These are phyloP conservation scores for Daboia siamensis DNA, from an alignment of 2,113 vertebrate species.

Conservation along the genomic window DNA sequence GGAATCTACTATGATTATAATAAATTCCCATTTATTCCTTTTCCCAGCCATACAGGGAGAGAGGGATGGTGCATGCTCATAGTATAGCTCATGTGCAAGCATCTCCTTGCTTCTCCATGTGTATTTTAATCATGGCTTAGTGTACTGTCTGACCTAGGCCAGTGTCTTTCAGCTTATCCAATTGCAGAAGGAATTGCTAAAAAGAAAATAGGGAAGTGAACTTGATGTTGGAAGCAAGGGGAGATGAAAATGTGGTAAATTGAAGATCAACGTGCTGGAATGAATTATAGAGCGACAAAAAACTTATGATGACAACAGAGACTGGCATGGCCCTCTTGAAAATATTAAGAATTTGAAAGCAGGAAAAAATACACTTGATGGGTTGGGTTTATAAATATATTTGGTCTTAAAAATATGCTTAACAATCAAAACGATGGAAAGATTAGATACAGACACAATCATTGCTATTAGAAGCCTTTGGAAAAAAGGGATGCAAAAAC, in stretches of 20 bases:
- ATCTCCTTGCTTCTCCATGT: too few relatives aligned
- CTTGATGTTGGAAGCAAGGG: not conserved
- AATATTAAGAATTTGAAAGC: not conserved
- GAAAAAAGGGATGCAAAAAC: slow-evolving; percentile 1
- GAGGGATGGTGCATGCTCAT: not conserved
- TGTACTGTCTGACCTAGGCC: not conserved
- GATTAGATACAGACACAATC: not conserved
- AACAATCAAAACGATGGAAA: not conserved
- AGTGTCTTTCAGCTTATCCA: not conserved
- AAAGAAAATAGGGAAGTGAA: not conserved
- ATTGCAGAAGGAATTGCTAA: not conserved
- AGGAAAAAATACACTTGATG: not conserved
- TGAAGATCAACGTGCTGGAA: not conserved
- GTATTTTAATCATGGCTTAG: too few relatives aligned
- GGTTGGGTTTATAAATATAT: not conserved
- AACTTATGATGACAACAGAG: not conserved
- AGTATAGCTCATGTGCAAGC: too few relatives aligned
- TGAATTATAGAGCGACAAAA: not conserved
- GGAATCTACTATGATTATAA: not conserved
- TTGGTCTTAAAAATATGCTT: not conserved
- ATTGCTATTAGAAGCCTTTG: not conserved
- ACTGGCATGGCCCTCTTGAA: not conserved
- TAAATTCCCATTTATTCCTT: not conserved
- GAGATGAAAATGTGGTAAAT: not conserved
- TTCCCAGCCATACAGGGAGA: not conserved